Conservation (phyloP, 1,140 invertebrate genomes). For the Condylostylus longicornis region DNA sequence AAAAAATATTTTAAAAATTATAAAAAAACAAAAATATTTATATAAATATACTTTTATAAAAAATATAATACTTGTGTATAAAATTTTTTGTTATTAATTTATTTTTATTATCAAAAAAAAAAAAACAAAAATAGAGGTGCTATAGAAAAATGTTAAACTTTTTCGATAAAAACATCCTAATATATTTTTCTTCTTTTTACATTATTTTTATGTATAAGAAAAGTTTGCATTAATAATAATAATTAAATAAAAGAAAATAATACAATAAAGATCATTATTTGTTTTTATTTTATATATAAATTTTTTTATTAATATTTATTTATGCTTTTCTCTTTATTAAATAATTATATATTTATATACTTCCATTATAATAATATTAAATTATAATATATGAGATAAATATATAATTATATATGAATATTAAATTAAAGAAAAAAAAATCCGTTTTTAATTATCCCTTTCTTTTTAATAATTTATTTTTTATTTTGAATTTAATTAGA, state of each 20-base stretch:
- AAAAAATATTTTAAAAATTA: not conserved
- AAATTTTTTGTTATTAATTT: not conserved
- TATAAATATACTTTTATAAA: not conserved
- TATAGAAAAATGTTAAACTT: too few relatives aligned
- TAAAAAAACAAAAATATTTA: not conserved
- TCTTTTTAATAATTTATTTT: too few relatives aligned
- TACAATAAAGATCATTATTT: not conserved
- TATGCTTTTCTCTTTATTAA: not conserved
- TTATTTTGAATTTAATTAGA: conserved; percentile 2
- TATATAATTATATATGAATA: not conserved
- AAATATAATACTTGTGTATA: not conserved
- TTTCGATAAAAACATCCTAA: not conserved
- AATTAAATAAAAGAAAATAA: not conserved
- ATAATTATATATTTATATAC: not conserved
- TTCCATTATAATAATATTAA: too few relatives aligned
- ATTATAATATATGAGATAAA: not conserved
- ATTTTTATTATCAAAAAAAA: too few relatives aligned
- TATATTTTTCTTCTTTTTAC: not conserved
- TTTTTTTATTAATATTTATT: not conserved
- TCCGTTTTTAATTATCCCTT: too few relatives aligned
- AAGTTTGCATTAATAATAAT: not conserved
- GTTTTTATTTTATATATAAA: not conserved
- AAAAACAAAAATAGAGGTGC: too few relatives aligned
- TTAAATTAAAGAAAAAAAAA: not conserved
- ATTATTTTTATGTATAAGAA: not conserved